Evolutionary conservation across 2,113 vertebrate species (phyloP), one percentile per base, ranked within the genome.

Genomic region (Cyanistes caeruleus): DNA sequence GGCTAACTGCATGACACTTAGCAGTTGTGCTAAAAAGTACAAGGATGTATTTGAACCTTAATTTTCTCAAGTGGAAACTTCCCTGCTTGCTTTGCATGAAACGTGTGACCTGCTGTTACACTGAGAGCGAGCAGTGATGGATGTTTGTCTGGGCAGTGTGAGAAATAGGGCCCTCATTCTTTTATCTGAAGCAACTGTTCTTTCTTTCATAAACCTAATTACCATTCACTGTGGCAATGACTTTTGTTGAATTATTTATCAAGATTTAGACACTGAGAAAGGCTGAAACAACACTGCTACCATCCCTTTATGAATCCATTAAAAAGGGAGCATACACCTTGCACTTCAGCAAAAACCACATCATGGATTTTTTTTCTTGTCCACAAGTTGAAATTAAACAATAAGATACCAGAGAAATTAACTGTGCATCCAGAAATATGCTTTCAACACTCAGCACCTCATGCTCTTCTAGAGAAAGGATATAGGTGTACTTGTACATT

Each of bases 181-280:
- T 92, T 87, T 46, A 77, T 44, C 39, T 48, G 46, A 91, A 79
- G 35, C 58, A 80, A 76, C 56, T 48, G 19, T 37, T 70, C 27
- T 60, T 73, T 68, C 80, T 87, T 77, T 80, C 37, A 84, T 76
- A 79, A 87, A 62, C 51, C 55, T 93, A 85, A 86, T 56, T 88
- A 58, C 22, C 46, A 41, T 59, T 78, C 76, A 41, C 44, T 20
- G 31, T 63, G 84, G n/a, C 5, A 0, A 48, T 81, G n/a, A 48
- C 56, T 84, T 95, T 91, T 64, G 78, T 35, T 84, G 46, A 90
- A 81, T 88, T 94, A 93, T 95, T 95, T 90, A 84, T 58, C 60
- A 78, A 81, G 31, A 84, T 85, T 77, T 69, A 84, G 64, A 72
- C 15, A 1, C 58, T 74, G 18, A 48, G 30, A 89, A 87, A 56